A percentile compares a stretch with the other conserved stretches of the same genome.
Conservation (phyloP, 2,888 invertebrate species). For the Epinotia nisella region DNA sequence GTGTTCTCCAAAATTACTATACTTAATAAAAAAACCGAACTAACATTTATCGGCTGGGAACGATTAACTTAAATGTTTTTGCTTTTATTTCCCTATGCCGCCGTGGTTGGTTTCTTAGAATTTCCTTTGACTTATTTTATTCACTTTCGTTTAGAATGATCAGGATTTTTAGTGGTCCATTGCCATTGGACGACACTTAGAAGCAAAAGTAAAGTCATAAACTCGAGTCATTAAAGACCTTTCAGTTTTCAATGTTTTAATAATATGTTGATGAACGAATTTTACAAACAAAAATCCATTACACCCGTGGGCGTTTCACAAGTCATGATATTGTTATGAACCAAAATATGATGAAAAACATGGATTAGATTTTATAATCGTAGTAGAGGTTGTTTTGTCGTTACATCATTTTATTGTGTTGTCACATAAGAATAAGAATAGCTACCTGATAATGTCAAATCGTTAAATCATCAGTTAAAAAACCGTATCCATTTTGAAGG, state of each 20-base stretch:
- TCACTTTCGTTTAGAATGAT: neutral
- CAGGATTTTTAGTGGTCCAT: too few species aligned
- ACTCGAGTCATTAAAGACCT: neutral
- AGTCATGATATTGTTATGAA: too few species aligned
- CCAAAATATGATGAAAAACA: too few species aligned
- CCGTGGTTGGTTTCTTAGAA: neutral
- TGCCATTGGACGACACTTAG: neutral
- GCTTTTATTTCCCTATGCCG: slow-evolving; percentile 1
- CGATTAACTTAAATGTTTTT: slow-evolving; percentile 18
- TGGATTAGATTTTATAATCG: too few species aligned
- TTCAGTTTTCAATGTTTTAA: neutral
- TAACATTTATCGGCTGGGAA: slow-evolving; percentile 52
- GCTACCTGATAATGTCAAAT: too few species aligned
- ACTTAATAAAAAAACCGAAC: slow-evolving; percentile 61
- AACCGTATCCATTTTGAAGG: too few species aligned
- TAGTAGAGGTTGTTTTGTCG: too few species aligned
- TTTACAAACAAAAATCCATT: neutral
- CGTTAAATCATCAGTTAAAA: too few species aligned
- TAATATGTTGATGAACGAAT: neutral
- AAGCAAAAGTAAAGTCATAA: neutral
- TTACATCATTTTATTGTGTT: too few species aligned
- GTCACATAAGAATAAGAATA: too few species aligned
- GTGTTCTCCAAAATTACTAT: slow-evolving; percentile 60
- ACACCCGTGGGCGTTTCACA: neutral
- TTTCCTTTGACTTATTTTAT: neutral